Conservation (phyloP, 2,888 invertebrate species). For the Biston stratarius region DNA sequence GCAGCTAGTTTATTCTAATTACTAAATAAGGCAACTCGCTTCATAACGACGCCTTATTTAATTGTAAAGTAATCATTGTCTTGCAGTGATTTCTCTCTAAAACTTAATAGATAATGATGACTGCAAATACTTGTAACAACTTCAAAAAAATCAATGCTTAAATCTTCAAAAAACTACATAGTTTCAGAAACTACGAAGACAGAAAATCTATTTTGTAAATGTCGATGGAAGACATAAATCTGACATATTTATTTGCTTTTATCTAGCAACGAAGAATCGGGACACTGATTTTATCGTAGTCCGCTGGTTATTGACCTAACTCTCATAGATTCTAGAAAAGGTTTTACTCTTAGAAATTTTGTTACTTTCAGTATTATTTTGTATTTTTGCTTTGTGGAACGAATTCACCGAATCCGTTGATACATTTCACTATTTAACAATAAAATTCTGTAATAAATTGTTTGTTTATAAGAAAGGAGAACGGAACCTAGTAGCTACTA, state of each 20-base stretch:
- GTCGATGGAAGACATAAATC: constrained; percentile 11
- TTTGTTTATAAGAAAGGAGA: constrained; percentile 2
- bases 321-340: neutral
- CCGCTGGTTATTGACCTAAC: constrained; percentile 13
- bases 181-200: neutral
- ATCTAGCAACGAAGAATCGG: constrained; percentile 2
- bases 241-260: neutral
- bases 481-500: too few species aligned
- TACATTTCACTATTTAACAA: neutral
- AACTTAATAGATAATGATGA: too few species aligned
- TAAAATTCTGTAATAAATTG: constrained; percentile 2
- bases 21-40: too few species aligned
- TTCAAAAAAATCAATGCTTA: too few species aligned
- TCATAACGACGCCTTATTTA: too few species aligned
- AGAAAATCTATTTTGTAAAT: neutral
- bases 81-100: too few species aligned
- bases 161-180: too few species aligned
- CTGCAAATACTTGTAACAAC: too few species aligned
- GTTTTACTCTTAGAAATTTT: neutral
- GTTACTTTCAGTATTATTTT: too few species aligned
- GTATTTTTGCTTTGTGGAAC: neutral
- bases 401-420: neutral
- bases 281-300: constrained; percentile 4
- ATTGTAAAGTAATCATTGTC: too few species aligned
- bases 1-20: too few species aligned